Evolutionary conservation across 2,113 vertebrate genomes (phyloP), one percentile per base, ranked within the genome.

Genomic region (Xiphophorus couchianus): DNA sequence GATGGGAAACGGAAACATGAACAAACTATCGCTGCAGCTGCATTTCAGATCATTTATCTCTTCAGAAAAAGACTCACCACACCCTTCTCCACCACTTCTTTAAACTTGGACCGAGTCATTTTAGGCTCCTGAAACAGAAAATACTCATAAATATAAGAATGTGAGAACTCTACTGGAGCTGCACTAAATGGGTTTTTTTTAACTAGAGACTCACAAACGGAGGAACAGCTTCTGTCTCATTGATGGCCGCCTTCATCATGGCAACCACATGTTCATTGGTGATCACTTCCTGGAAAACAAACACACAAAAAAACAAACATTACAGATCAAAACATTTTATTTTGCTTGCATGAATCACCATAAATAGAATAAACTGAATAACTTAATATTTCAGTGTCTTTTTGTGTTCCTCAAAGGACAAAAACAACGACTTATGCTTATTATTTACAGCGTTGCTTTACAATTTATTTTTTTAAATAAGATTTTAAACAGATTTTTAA

Each of bases 191-290:
- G 33, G 63, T 64, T 74, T 25, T 72, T 61, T 70, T 31, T 17
- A 62, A 25, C 4, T n/a, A 19, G 19, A 30, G 51, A 98, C 98
- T 98, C 84, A 99, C 98, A 93, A 99, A 99, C 13, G 96, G 66
- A 3, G 97, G 97, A 39, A 95, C 89, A 1, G 96, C 96, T 61
- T 98, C 96, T 0, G 96, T 97, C 81, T 99, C 96, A 1, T 95
- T 97, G 88, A 99, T 98, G 68, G 98, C 98, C 2, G 98, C 97
- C 85, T 98, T 99, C 97, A 99, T 98, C 98, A 99, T 99, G 66
- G 98, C 98, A 67, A 99, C 97, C 3, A 99, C 98, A 0, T 99
- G 98, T 27, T 99, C 97, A 0, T 99, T 99, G 3, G 97, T 99
- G 89, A 99, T 98, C 58, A 99, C 98, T 73, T 99, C 98, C 98